Percentiles rank a stretch among this genome's conserved stretches.
These are phyloP conservation scores for Drosophila borborema DNA, from an alignment of 2,888 invertebrate genomes.

Conservation along the genomic window DNA sequence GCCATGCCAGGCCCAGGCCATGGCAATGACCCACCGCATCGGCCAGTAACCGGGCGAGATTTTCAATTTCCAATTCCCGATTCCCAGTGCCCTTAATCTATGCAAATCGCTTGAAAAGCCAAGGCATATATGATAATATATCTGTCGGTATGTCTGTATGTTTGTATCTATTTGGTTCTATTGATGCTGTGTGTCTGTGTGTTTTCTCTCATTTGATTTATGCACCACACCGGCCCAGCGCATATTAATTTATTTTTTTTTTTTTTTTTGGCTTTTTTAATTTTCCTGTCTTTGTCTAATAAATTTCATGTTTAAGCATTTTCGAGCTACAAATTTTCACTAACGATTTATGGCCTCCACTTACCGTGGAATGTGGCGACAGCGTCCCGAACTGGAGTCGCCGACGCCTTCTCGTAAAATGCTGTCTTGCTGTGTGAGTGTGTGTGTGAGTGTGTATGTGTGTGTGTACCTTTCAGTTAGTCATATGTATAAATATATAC, in stretches of 20 bases:
- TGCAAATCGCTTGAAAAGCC: conserved; percentile 54
- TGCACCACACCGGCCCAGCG: not conserved
- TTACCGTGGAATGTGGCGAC: conserved; percentile 66
- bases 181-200: conserved; percentile 9
- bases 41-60: conserved; percentile 7
- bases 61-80: conserved; percentile 1
- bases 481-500: conserved; percentile 6
- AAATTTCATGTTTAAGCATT: conserved; percentile 76
- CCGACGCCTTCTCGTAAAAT: conserved; percentile 54
- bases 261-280: conserved; percentile 48
- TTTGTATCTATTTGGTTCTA: conserved; percentile 6
- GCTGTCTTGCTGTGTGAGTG: conserved; percentile 9
- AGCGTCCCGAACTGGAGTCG: conserved; percentile 61
- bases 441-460: conserved; percentile 14
- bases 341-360: conserved; percentile 63
- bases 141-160: conserved; percentile 16
- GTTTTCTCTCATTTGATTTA: conserved; percentile 22
- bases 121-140: not conserved
- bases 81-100: conserved; percentile 42
- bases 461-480: conserved; percentile 16
- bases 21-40: conserved; percentile 61
- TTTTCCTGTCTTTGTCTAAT: conserved; percentile 65
- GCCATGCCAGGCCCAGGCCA: conserved; percentile 29
- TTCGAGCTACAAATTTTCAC: conserved; percentile 59
- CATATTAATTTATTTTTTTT: conserved; percentile 46